phyloP scores from a whole-genome alignment of 2,797 vertebrate species.

The Tenualosa thibaudeaui region DNA sequence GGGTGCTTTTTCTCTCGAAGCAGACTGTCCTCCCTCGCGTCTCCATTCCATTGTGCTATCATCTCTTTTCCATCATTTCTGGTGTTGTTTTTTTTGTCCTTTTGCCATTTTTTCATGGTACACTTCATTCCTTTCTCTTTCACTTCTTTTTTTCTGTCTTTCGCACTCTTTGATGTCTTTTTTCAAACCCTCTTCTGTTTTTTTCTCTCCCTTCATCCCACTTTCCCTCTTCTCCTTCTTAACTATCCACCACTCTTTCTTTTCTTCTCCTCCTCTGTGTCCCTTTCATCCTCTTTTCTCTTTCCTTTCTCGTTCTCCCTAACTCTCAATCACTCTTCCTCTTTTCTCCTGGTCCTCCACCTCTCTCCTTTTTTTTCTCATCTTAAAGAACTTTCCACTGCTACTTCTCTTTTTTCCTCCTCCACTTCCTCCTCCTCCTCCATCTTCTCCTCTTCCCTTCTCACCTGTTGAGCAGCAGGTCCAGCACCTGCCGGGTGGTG shows the following conservation, averaged over 20 bases:
- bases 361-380: not conserved
- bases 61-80: not conserved
- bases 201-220: not conserved
- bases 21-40: not conserved
- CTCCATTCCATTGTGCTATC: not conserved
- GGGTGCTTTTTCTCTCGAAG: not conserved
- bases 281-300: not conserved
- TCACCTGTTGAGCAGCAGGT: constrained; percentile 93
- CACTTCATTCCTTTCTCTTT: not conserved
- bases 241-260: not conserved
- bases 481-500: constrained; percentile 92
- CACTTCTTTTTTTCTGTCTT: too few species aligned
- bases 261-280: not conserved
- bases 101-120: not conserved
- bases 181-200: too few species aligned
- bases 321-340: not conserved
- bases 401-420: not conserved
- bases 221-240: not conserved
- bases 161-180: too few species aligned
- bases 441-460: not conserved
- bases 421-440: not conserved
- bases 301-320: not conserved
- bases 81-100: not conserved
- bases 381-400: too few species aligned
- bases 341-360: not conserved